These are phyloP conservation scores for Plutomurus gul DNA, from an alignment of 1,140 invertebrate genomes.

Conservation along the genomic window DNA sequence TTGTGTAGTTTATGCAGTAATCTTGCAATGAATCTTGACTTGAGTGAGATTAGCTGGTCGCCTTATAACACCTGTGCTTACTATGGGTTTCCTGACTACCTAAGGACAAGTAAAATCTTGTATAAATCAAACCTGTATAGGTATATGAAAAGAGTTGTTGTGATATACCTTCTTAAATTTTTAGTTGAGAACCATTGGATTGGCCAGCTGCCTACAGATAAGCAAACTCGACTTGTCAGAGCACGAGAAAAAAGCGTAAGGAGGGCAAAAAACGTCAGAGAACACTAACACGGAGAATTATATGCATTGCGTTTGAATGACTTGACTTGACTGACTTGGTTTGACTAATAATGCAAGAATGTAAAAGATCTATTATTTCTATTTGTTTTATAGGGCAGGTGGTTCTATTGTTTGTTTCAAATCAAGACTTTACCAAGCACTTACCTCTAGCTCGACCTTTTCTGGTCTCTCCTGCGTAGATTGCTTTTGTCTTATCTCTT, in stretches of 20 bases:
- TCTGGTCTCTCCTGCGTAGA: neutral
- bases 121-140: neutral
- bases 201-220: neutral
- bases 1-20: neutral
- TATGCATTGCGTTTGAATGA: neutral
- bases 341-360: neutral
- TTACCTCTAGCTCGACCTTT: too few relatives aligned
- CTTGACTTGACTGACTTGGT: neutral
- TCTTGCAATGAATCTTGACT: neutral
- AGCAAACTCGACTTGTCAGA: neutral
- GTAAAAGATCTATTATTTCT: neutral
- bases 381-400: slow-evolving; percentile 10
- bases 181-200: neutral
- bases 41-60: neutral
- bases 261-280: neutral
- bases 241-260: neutral
- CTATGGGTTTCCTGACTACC: neutral
- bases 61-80: neutral
- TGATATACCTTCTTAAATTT: neutral
- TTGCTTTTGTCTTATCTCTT: neutral
- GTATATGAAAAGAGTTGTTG: neutral
- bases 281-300: neutral
- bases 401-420: slow-evolving; percentile 11
- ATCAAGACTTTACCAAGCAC: neutral
- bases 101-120: too few relatives aligned